Percentiles rank a stretch among this genome's conserved stretches.
Evolutionary conservation across 2,888 invertebrate genomes (phyloP).

Genomic region (Blera fallax): DNA sequence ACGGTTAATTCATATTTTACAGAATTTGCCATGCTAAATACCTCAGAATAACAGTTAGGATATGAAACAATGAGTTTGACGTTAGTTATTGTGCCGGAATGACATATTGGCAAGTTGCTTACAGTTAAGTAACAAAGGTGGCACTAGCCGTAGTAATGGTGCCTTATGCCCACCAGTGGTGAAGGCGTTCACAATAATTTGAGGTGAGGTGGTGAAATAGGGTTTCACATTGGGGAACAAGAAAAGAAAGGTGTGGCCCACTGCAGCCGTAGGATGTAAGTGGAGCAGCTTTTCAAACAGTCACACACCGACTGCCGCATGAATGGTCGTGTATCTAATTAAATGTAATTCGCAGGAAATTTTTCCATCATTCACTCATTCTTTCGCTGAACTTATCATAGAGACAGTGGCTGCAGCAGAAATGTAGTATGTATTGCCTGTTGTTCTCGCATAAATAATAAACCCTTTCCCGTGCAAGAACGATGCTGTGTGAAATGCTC

Average conservation of each 20-base stretch:
- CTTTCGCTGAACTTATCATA: slow-evolving; percentile 20
- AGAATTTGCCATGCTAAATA: slow-evolving; percentile 46
- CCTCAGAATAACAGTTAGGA: slow-evolving; percentile 40
- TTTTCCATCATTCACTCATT: slow-evolving; percentile 40
- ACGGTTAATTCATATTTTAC: slow-evolving; percentile 62
- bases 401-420: slow-evolving; percentile 8
- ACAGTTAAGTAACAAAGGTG: slow-evolving; percentile 47
- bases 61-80: slow-evolving; percentile 62
- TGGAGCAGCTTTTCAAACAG: slow-evolving; percentile 48
- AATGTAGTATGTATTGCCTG: not conserved
- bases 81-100: slow-evolving; percentile 55
- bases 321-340: slow-evolving; percentile 39
- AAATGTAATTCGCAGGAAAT: slow-evolving; percentile 46
- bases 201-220: slow-evolving; percentile 32
- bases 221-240: not conserved
- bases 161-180: slow-evolving; percentile 30
- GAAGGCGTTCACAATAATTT: slow-evolving; percentile 31
- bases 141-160: not conserved
- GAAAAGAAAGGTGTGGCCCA: slow-evolving; percentile 63
- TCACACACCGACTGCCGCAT: slow-evolving; percentile 27
- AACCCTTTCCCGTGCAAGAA: slow-evolving; percentile 29
- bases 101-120: slow-evolving; percentile 54
- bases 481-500: not conserved
- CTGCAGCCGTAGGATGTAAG: slow-evolving; percentile 25
- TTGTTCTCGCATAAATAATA: slow-evolving; percentile 40